These are phyloP conservation scores for Scolopax mira DNA, from an alignment of 2,113 vertebrate species.

Conservation along the genomic window DNA sequence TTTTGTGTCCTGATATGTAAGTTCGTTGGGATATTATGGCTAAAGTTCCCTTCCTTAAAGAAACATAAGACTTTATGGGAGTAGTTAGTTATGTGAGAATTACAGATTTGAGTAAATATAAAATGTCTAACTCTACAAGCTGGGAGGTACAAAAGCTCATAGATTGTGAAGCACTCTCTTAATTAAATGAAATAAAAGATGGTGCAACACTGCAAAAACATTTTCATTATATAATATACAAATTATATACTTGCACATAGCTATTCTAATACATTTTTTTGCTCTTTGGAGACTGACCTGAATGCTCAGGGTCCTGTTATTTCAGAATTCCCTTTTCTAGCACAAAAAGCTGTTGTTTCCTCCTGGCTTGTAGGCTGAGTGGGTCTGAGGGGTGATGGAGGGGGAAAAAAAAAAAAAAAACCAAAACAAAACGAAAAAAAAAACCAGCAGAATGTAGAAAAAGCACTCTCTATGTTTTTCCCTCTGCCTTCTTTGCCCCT, in stretches of 20 bases:
- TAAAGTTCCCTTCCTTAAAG: background rate
- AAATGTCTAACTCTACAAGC: background rate
- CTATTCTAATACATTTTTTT: background rate
- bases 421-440: too few species aligned
- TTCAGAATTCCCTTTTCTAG: background rate
- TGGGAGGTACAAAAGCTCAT: background rate
- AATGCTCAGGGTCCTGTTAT: background rate
- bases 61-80: background rate
- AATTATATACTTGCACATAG: background rate
- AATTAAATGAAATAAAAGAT: background rate
- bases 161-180: background rate
- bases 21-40: background rate
- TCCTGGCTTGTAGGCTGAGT: background rate
- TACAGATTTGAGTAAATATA: background rate
- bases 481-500: too few species aligned
- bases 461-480: background rate
- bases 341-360: background rate
- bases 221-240: background rate
- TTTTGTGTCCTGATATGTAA: background rate
- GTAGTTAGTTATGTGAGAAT: background rate
- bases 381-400: background rate
- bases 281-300: background rate
- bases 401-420: background rate
- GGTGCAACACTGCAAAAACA: background rate
- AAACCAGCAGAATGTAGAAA: background rate